phyloP scores from a whole-genome alignment of 2,888 invertebrate species.

The Cerceris ruficornis region DNA sequence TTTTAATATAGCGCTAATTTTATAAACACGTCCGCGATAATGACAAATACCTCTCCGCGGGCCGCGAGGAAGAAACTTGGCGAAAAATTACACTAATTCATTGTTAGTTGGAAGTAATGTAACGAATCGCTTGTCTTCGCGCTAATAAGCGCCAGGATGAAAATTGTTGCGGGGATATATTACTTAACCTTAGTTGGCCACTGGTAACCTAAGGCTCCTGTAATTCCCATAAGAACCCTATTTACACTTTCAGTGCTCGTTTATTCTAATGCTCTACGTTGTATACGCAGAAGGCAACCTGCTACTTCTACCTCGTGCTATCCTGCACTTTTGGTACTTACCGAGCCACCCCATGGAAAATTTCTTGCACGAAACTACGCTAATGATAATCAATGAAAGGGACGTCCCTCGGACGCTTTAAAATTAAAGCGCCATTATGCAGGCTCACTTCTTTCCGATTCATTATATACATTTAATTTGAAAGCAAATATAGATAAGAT shows the following conservation, averaged over 20 bases:
- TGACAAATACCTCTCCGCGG: conserved; percentile 10
- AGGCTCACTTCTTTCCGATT: background rate
- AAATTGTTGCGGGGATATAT: conserved; percentile 55
- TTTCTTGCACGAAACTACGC: conserved; percentile 15
- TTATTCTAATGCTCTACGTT: conserved; percentile 55
- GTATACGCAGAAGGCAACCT: background rate
- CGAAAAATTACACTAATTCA: conserved; percentile 23
- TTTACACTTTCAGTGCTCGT: conserved; percentile 62
- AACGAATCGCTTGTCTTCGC: conserved; percentile 38
- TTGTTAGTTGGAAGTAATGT: conserved; percentile 24
- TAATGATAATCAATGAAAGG: conserved; percentile 48
- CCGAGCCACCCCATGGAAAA: conserved; percentile 34
- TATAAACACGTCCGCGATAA: conserved; percentile 7
- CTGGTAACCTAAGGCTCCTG: conserved; percentile 34
- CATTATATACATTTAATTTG: background rate
- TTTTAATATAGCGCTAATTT: conserved; percentile 10
- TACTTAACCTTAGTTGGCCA: conserved; percentile 51
- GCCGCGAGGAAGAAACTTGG: background rate
- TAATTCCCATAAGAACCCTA: conserved; percentile 61
- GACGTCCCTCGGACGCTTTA: background rate
- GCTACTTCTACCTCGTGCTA: background rate
- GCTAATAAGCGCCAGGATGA: conserved; percentile 20
- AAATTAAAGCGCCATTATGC: background rate
- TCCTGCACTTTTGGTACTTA: conserved; percentile 23
- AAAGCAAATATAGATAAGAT: too few relatives aligned